Evolutionary conservation across 2,888 invertebrate species (phyloP), one percentile per base, ranked within the genome.

Genomic region (Pristionchus mayeri): DNA sequence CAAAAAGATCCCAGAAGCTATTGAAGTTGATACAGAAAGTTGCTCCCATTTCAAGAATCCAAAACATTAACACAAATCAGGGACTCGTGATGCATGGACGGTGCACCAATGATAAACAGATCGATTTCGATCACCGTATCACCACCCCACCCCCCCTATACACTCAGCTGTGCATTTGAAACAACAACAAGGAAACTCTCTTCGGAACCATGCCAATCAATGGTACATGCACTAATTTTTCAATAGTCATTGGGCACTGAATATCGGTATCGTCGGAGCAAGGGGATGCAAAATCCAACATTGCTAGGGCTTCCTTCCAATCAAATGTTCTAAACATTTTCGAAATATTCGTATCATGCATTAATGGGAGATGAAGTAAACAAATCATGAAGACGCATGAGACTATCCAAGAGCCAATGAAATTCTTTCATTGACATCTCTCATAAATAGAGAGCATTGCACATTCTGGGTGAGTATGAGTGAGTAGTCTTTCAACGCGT

Each of bases 121-220:
- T n/a, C n/a, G n/a, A n/a, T n/a, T n/a, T n/a, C n/a, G n/a, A n/a
- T n/a, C n/a, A n/a, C n/a, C n/a, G n/a, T n/a, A n/a, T n/a, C n/a
- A n/a, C n/a, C n/a, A n/a, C n/a, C n/a, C n/a, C n/a, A n/a, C n/a
- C n/a, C n/a, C n/a, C n/a, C n/a, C n/a, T n/a, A n/a, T n/a, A n/a
- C n/a, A n/a, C 2, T 52, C 86, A 90, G 87, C 52, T 90, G 3
- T 87, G 88, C 44, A 86, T 90, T 18, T 87, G 87, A 18, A 90
- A 90, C 81, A 86, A 90, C 18, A 90, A 90, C 84, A 87, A 87
- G 84, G 85, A 88, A 24, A 78, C 86, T 9, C 84, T 90, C 0
- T 89, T 89, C 76, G 89, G 90, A 16, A 30, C 30, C 54, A 54
- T 18, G 24, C 54, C 27, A 57, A 24, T 2, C 57, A 57, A 57